phyloP scores from a whole-genome alignment of 2,113 vertebrate species.

The Brachirus orientalis region DNA sequence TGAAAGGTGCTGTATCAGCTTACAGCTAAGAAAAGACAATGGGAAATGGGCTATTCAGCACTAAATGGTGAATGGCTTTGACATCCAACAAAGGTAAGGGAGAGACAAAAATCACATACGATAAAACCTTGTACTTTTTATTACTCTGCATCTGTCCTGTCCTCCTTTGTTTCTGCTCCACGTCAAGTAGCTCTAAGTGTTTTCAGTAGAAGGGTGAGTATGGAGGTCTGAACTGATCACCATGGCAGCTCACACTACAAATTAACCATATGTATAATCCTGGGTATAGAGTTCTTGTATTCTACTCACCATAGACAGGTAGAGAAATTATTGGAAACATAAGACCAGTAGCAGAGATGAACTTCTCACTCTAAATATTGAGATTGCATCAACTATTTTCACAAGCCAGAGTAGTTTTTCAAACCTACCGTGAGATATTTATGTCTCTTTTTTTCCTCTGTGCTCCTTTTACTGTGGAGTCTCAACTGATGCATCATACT shows the following conservation, averaged over 20 bases:
- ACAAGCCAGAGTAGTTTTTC: too few species aligned
- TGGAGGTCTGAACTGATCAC: slow-evolving; percentile 55
- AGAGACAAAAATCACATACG: slow-evolving; percentile 19
- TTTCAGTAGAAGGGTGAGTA: slow-evolving; percentile 33
- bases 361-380: too few species aligned
- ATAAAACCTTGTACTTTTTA: slow-evolving; percentile 23
- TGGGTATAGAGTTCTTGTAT: slow-evolving; percentile 6
- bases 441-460: too few species aligned
- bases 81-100: slow-evolving; percentile 18
- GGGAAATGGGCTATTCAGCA: slow-evolving; percentile 19
- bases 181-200: slow-evolving; percentile 33
- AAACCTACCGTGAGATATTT: too few species aligned
- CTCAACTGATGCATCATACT: too few species aligned
- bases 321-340: neutral
- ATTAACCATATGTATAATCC: slow-evolving; percentile 50
- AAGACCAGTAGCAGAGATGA: slow-evolving; percentile 11
- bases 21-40: slow-evolving; percentile 31
- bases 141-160: neutral
- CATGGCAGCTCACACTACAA: slow-evolving; percentile 27
- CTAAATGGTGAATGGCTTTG: slow-evolving; percentile 52
- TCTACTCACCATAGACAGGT: slow-evolving; percentile 7
- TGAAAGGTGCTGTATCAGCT: slow-evolving; percentile 17
- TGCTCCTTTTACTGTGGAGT: too few species aligned
- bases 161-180: slow-evolving; percentile 1
- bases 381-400: neutral